Evolutionary conservation across 2,797 vertebrate species (phyloP), one percentile per base, ranked within the genome.

Genomic region (Gallinago nigripennis): DNA sequence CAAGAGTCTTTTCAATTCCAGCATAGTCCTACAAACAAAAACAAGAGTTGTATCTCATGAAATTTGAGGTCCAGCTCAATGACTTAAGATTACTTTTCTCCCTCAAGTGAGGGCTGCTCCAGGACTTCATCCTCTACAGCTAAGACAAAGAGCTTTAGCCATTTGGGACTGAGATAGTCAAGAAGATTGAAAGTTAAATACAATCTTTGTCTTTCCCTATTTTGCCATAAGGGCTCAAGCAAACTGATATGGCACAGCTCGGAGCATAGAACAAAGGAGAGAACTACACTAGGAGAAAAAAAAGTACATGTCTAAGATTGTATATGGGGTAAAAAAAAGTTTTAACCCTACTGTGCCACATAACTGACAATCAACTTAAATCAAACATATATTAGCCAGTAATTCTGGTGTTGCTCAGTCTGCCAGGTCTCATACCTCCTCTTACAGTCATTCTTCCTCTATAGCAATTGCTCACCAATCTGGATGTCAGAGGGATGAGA

Each of bases 1-100:
- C 86, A 87, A 92, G 48, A 93, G 68, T 11, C 65, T 93, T 94
- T 75, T 87, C 14, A 24, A 68, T 94, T 94, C 79, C 84, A 93
- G 82, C 43, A 58, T 15, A 3, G 64, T 70, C 68, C 53, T 76
- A 78, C 65, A 77, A 92, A 94, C 64, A 71, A 85, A 93, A 94
- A 91, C 79, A 94, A 77, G 71, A 80, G 25, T 4, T 16, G 12
- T 48, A 27, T 78, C 61, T 72, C 84, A 85, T 1, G 1, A 85
- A 94, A 92, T 53, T 85, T 8, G 31, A 33, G 23, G 68, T 87
- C 84, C 69, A 80, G 18, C 71, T 89, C 61, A 85, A 60, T 53
- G 27, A 90, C 3, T 84, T 77, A 37, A 57, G 43, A 63, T 64
- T 77, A 41, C 45, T 73, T 68, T 30, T 68, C 73, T 86, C 82